phyloP scores from a whole-genome alignment of 1,140 invertebrate species.

The Drosophila erecta region DNA sequence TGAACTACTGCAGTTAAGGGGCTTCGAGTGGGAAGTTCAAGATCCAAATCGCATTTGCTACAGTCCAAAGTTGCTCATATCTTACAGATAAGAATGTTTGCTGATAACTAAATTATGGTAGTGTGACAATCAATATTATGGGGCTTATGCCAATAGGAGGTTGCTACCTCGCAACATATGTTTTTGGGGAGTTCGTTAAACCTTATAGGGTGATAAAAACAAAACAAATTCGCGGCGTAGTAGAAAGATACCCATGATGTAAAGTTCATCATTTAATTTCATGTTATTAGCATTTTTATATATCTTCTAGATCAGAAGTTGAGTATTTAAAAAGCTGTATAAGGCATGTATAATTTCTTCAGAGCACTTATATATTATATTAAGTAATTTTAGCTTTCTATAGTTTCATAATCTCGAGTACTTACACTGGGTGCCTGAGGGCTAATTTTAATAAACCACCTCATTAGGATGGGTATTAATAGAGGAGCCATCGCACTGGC shows the following conservation, averaged over 20 bases:
- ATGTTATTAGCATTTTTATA: too few species aligned
- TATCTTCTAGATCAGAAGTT: too few species aligned
- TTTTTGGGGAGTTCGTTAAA: neutral
- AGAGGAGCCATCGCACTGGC: conserved; percentile 52
- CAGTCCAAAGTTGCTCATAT: neutral
- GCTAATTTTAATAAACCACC: conserved; percentile 46
- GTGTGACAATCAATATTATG: too few species aligned
- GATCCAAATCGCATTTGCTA: conserved; percentile 37
- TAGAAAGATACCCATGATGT: neutral
- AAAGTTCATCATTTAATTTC: neutral
- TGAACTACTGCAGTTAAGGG: conserved; percentile 16
- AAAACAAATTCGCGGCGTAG: neutral
- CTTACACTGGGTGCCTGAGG: conserved; percentile 14
- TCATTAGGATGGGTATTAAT: conserved; percentile 52
- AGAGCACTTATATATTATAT: neutral
- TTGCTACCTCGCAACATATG: too few species aligned
- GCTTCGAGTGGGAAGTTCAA: conserved; percentile 38
- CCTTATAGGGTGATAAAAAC: neutral
- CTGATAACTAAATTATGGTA: neutral
- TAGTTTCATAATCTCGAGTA: conserved; percentile 28
- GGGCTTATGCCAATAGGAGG: too few species aligned
- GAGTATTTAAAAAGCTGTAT: too few species aligned
- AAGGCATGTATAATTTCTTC: too few species aligned
- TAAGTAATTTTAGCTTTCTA: neutral
- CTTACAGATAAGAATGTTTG: neutral